These are phyloP conservation scores for Scortum barcoo DNA, from an alignment of 2,113 vertebrate species.

Conservation along the genomic window DNA sequence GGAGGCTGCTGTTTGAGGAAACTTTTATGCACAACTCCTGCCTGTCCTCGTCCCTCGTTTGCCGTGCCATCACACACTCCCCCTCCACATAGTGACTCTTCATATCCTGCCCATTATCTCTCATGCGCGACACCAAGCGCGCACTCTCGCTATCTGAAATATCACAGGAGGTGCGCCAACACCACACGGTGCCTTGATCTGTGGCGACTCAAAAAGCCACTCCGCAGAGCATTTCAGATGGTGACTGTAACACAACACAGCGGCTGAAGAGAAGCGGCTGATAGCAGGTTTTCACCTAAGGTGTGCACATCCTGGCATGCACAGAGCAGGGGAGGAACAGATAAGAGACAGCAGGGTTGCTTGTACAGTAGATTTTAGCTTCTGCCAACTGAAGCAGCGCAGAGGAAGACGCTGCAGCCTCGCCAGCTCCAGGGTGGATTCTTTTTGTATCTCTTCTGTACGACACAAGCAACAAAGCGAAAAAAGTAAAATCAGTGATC, in stretches of 20 bases:
- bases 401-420: neutral
- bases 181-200: conserved; percentile 47
- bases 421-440: neutral
- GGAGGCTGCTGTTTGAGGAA: conserved; percentile 12
- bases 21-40: neutral
- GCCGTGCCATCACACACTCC: neutral
- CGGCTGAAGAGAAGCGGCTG: conserved; percentile 51
- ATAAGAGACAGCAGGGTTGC: conserved; percentile 33
- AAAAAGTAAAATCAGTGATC: no score
- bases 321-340: conserved; percentile 19
- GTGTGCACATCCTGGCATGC: conserved; percentile 32
- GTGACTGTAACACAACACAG: conserved; percentile 58
- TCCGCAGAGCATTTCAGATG: conserved; percentile 58
- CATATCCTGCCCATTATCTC: conserved; percentile 51
- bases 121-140: conserved; percentile 12
- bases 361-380: conserved; percentile 16
- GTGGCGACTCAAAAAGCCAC: conserved; percentile 40
- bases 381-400: neutral
- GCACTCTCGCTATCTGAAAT: conserved; percentile 54
- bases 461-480: no score
- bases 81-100: conserved; percentile 4
- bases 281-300: conserved; percentile 38
- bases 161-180: conserved; percentile 62
- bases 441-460: no score
- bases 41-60: conserved; percentile 5